Evolutionary conservation across 2,888 invertebrate genomes (phyloP).

Genomic region (Atethmia centrago): DNA sequence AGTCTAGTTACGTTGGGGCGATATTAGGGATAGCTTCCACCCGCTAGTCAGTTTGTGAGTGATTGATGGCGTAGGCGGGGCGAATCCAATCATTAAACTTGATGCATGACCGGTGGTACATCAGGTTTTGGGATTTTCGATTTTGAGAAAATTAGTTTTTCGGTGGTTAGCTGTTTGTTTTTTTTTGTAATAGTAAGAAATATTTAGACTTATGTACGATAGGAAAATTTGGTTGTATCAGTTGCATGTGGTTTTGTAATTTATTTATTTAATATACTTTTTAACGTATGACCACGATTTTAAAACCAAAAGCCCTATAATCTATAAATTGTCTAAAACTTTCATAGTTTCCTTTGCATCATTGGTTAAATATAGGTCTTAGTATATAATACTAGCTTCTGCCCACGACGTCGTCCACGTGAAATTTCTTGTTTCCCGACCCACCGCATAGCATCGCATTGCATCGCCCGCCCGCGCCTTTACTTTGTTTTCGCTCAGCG

Average conservation of each 20-base stretch:
- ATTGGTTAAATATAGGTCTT: background rate
- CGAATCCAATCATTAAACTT: conserved; percentile 90
- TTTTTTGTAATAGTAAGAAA: conserved; percentile 4
- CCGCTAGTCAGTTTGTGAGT: conserved; percentile 84
- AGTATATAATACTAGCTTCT: no score
- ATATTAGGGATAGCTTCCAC: conserved; percentile 68
- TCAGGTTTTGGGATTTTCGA: conserved; percentile 80
- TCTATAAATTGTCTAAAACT: background rate
- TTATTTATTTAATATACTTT: background rate
- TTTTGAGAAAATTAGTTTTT: conserved; percentile 76
- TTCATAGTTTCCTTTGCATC: no score
- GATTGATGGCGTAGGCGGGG: conserved; percentile 90
- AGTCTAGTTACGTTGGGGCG: conserved; percentile 73
- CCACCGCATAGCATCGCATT: no score
- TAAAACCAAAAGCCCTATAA: background rate
- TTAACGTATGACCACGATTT: background rate
- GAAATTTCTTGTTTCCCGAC: no score
- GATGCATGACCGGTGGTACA: conserved; percentile 89
- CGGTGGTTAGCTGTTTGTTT: conserved; percentile 16
- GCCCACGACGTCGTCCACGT: no score
- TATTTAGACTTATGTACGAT: background rate
- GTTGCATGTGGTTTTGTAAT: background rate
- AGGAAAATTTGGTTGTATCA: background rate
- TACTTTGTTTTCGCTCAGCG: no score
- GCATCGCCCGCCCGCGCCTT: no score